These are phyloP conservation scores for Iguana delicatissima DNA, from an alignment of 2,797 vertebrate genomes.

Conservation along the genomic window DNA sequence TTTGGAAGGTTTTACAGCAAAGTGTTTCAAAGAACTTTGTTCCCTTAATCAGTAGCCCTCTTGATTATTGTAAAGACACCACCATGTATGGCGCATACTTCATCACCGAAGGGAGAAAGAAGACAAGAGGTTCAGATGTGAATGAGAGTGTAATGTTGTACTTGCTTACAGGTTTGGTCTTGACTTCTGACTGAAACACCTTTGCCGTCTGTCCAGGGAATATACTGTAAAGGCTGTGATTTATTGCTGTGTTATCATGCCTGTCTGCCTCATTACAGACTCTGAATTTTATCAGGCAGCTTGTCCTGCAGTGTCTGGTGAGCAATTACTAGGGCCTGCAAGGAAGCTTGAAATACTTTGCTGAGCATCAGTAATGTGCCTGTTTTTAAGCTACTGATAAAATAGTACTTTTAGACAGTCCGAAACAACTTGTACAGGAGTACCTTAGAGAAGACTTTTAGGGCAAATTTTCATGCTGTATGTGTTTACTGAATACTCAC, in stretches of 20 bases:
- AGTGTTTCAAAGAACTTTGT: conserved; percentile 35
- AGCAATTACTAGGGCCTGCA: conserved; percentile 69
- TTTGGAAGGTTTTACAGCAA: conserved; percentile 30
- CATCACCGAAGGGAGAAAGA: conserved; percentile 39
- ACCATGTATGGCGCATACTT: conserved; percentile 27
- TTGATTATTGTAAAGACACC: conserved; percentile 9
- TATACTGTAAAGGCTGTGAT: conserved; percentile 68
- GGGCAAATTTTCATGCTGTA: background rate
- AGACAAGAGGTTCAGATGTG: background rate
- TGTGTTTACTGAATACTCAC: background rate
- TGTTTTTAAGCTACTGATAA: conserved; percentile 45
- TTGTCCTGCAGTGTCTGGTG: conserved; percentile 64
- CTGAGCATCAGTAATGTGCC: conserved; percentile 59
- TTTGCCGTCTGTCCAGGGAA: conserved; percentile 54
- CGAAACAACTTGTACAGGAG: background rate
- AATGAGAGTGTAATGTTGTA: conserved; percentile 38
- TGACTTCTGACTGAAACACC: conserved; percentile 65
- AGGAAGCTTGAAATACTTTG: conserved; percentile 66
- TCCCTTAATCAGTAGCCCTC: conserved; percentile 20
- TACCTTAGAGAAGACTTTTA: background rate
- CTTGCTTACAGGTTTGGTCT: conserved; percentile 52
- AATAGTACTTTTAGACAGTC: conserved; percentile 23
- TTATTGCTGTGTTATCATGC: conserved; percentile 70
- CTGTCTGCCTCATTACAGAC: conserved; percentile 67
- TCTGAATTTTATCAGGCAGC: conserved; percentile 67